phyloP scores from a whole-genome alignment of 2,888 invertebrate species.

The Hypomecis punctinalis region DNA sequence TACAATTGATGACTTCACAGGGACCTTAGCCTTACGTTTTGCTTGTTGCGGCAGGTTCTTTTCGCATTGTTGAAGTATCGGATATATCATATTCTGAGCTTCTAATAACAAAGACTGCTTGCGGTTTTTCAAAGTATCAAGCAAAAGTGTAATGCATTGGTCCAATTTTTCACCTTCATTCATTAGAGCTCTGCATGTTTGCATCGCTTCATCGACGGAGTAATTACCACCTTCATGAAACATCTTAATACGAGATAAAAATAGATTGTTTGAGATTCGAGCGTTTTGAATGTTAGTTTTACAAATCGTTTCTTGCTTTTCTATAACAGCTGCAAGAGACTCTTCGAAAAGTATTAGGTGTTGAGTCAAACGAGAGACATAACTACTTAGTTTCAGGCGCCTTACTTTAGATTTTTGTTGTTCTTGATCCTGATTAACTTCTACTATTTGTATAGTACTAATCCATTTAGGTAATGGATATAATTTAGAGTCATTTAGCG shows the following conservation, averaged over 20 bases:
- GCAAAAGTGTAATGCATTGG: constrained; percentile 47
- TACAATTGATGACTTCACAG: not conserved
- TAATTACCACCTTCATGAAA: constrained; percentile 67
- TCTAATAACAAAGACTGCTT: constrained; percentile 55
- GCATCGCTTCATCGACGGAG: constrained; percentile 61
- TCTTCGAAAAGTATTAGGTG: constrained; percentile 61
- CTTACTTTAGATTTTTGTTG: constrained; percentile 56
- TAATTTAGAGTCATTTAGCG: constrained; percentile 59
- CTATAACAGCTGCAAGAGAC: constrained; percentile 57
- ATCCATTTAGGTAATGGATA: constrained; percentile 65
- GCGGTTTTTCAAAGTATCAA: constrained; percentile 60
- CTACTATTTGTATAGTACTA: constrained; percentile 51
- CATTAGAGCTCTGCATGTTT: constrained; percentile 51
- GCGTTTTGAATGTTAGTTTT: constrained; percentile 64
- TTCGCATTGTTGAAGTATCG: constrained; percentile 43
- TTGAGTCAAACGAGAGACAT: constrained; percentile 59
- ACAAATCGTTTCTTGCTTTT: constrained; percentile 50
- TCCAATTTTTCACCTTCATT: constrained; percentile 65
- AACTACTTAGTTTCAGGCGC: constrained; percentile 68
- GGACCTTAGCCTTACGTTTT: not conserved
- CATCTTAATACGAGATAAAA: constrained; percentile 61
- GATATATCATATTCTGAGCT: constrained; percentile 58
- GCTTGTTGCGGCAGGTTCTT: no score
- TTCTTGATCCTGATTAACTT: constrained; percentile 46
- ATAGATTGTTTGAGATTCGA: constrained; percentile 66